Evolutionary conservation across 2,113 vertebrate species (phyloP), one percentile per base, ranked within the genome.

Genomic region (Syrrhaptes paradoxus): DNA sequence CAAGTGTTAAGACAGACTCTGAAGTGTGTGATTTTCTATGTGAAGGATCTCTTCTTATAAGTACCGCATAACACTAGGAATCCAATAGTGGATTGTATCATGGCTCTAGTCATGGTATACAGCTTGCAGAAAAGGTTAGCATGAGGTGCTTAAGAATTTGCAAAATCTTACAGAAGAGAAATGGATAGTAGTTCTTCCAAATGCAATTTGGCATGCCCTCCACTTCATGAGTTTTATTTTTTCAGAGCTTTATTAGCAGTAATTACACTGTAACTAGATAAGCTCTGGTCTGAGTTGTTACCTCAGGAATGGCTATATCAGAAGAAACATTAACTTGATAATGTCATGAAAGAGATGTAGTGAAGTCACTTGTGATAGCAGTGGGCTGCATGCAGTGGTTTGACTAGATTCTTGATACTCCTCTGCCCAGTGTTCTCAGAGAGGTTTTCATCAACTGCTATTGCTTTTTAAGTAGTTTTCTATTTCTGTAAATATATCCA

Each of bases 331-430:
- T 87, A 51, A 55, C 52, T 86, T 85, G 26, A 57, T 85, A 66
- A 7, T 66, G 26, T 70, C 11, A 17, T 55, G 57, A 59, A 63
- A 58, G 45, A 57, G 38, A 34, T 10, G 15, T 46, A 55, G n/a
- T 71, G 7, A 36, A 24, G 9, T 68, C 48, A 59, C 10, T 93
- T 74, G 28, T 7, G 8, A 32, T 43, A 41, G 22, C 46, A 80
- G 51, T 1, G 1, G 45, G 31, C 28, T 45, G 34, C 6, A 2
- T 57, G 38, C 0, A 1, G 6, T 74, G 31, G 21, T 49, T 83
- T 3, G 0, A 7, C 36, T 62, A 46, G 12, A 32, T 68, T 46
- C 22, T 45, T 68, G 9, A 4, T 63, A 26, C 9, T 79, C 24
- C 63, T 92, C 62, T 74, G 41, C 29, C 31, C 4, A 0, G 2